A percentile compares a stretch with the other conserved stretches of the same genome.
Evolutionary conservation across 2,797 vertebrate genomes (phyloP).

Genomic region (Novumbra hubbsi): DNA sequence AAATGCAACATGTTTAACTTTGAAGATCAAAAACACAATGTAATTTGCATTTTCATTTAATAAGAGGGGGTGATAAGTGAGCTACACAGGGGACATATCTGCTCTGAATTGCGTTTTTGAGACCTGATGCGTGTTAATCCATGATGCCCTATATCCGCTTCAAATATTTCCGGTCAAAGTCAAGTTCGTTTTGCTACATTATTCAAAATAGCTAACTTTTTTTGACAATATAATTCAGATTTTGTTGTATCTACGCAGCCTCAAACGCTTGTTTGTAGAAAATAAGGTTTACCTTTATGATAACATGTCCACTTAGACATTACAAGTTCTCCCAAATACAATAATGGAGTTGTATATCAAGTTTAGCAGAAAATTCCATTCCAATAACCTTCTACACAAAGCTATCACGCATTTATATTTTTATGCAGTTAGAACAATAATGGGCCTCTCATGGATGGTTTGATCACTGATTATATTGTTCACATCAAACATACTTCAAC

Average conservation of each 20-base stretch:
- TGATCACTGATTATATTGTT: not conserved
- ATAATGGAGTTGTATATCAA: not conserved
- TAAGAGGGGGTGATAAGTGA: not conserved
- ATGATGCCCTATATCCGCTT: not conserved
- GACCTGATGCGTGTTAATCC: conserved; percentile 40
- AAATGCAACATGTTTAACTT: not conserved
- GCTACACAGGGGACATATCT: conserved; percentile 21
- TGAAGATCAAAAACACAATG: conserved; percentile 12
- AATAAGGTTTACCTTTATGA: not conserved
- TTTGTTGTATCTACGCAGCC: not conserved
- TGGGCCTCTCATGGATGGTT: not conserved
- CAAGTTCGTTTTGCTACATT: not conserved
- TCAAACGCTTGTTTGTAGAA: not conserved
- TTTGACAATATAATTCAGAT: not conserved
- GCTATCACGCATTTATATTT: not conserved
- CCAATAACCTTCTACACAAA: not conserved
- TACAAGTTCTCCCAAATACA: not conserved
- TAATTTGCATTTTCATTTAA: conserved; percentile 28
- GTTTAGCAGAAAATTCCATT: not conserved
- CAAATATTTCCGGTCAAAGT: not conserved
- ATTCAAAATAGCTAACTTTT: not conserved
- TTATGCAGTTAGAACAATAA: not conserved
- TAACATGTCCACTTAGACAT: not conserved
- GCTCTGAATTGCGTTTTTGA: conserved; percentile 19
- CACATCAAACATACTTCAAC: not conserved